Percentiles rank a stretch among this genome's conserved stretches.
Conservation (phyloP, 2,113 vertebrate genomes). For the Gadus chalcogrammus region DNA sequence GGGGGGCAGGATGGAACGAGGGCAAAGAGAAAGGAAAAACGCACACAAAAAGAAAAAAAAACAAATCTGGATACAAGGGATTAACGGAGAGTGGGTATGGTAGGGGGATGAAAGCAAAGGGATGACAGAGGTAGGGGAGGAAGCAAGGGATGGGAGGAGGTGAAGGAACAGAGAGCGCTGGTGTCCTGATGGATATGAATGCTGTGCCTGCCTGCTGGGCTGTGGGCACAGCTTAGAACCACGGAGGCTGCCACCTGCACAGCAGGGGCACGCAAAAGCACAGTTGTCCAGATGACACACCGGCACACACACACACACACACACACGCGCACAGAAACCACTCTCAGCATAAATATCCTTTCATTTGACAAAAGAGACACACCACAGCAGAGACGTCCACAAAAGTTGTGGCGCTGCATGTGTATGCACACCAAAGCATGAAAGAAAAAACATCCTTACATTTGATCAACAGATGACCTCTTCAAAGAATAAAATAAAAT, state of each 20-base stretch:
- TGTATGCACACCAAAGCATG: no score
- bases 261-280: constrained; percentile 50
- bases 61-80: constrained; percentile 23
- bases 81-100: constrained; percentile 26
- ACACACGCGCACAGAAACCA: constrained; percentile 1
- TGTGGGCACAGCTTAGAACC: constrained; percentile 16
- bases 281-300: constrained; percentile 49
- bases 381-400: no score
- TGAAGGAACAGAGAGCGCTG: constrained; percentile 6
- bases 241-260: constrained; percentile 37
- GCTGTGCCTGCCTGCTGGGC: constrained; percentile 61
- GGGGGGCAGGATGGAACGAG: background rate
- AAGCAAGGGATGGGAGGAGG: background rate
- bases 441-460: no score
- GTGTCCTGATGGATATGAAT: constrained; percentile 60
- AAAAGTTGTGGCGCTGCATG: no score
- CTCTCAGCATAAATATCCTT: background rate
- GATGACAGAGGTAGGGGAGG: constrained; percentile 25
- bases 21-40: constrained; percentile 23
- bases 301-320: constrained; percentile 6
- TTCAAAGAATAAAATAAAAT: background rate
- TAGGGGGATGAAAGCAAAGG: constrained; percentile 16
- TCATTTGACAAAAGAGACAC: background rate
- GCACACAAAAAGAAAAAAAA: constrained; percentile 2
- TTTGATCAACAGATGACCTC: no score